These are phyloP conservation scores for Pholis gunnellus DNA, from an alignment of 2,113 vertebrate species.

Conservation along the genomic window DNA sequence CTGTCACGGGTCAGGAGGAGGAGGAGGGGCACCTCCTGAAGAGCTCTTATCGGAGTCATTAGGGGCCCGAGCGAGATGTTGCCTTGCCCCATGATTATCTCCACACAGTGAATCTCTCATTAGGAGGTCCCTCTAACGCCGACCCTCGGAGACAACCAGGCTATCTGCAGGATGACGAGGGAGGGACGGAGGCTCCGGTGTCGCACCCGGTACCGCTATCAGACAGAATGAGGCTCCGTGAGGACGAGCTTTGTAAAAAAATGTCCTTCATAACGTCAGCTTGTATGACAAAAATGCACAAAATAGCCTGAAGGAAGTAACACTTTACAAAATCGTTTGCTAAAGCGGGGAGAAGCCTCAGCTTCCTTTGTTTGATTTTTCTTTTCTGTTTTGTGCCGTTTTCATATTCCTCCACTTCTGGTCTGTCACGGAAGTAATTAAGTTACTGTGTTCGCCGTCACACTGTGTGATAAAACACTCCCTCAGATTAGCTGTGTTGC, in stretches of 20 bases:
- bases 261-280: background rate
- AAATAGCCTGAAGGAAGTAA: background rate
- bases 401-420: background rate
- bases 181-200: slow-evolving; percentile 4
- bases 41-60: slow-evolving; percentile 80
- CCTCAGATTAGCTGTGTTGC: slow-evolving; percentile 7
- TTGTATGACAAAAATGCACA: background rate
- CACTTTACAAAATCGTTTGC: background rate
- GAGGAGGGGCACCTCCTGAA: slow-evolving; percentile 51
- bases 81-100: slow-evolving; percentile 76
- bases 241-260: background rate
- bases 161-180: slow-evolving; percentile 45
- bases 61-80: slow-evolving; percentile 57
- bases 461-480: background rate
- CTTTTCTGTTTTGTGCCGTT: background rate
- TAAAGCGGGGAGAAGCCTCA: background rate
- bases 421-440: slow-evolving; percentile 14
- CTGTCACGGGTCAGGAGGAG: slow-evolving; percentile 42
- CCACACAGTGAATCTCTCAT: slow-evolving; percentile 77
- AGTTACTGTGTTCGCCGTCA: background rate
- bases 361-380: background rate
- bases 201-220: slow-evolving; percentile 32
- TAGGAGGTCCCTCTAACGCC: slow-evolving; percentile 65
- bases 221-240: background rate
- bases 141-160: slow-evolving; percentile 47